Conservation (phyloP, 2,888 invertebrate genomes). For the Antitype chi region DNA sequence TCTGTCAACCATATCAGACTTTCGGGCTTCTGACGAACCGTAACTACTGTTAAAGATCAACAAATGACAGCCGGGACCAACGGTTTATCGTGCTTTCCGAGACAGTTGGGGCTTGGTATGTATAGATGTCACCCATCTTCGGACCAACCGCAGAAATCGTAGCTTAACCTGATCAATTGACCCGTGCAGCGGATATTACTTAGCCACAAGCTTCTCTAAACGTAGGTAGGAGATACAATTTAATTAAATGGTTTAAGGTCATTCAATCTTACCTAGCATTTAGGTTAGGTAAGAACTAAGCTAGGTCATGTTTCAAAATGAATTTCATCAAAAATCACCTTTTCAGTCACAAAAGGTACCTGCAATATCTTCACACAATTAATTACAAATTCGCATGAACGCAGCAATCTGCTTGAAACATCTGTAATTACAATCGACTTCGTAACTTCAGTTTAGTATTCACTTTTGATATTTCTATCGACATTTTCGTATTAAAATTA, state of each 20-base stretch:
- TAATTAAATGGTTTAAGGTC: not conserved
- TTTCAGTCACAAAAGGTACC: constrained; percentile 29
- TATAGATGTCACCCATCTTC: too few relatives aligned
- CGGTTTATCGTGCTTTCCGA: too few relatives aligned
- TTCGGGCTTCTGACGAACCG: too few relatives aligned
- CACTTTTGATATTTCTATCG: constrained; percentile 35
- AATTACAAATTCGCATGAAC: constrained; percentile 32
- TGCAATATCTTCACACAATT: constrained; percentile 35
- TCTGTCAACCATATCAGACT: too few relatives aligned
- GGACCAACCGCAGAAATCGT: too few relatives aligned
- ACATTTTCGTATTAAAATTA: constrained; percentile 21
- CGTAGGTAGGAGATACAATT: not conserved
- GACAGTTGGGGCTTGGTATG: too few relatives aligned
- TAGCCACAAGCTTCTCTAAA: not conserved
- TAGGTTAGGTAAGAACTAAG: not conserved
- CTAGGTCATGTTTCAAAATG: constrained; percentile 24
- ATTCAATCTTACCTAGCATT: not conserved
- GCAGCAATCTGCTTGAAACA: constrained; percentile 34
- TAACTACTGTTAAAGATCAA: too few relatives aligned
- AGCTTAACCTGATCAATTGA: too few relatives aligned
- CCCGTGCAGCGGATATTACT: too few relatives aligned
- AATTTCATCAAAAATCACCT: constrained; percentile 31
- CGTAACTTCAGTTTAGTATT: constrained; percentile 38
- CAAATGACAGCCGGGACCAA: too few relatives aligned
- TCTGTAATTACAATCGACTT: constrained; percentile 36